These are phyloP conservation scores for Lepidonotus clava DNA, from an alignment of 2,888 invertebrate species.

Conservation along the genomic window DNA sequence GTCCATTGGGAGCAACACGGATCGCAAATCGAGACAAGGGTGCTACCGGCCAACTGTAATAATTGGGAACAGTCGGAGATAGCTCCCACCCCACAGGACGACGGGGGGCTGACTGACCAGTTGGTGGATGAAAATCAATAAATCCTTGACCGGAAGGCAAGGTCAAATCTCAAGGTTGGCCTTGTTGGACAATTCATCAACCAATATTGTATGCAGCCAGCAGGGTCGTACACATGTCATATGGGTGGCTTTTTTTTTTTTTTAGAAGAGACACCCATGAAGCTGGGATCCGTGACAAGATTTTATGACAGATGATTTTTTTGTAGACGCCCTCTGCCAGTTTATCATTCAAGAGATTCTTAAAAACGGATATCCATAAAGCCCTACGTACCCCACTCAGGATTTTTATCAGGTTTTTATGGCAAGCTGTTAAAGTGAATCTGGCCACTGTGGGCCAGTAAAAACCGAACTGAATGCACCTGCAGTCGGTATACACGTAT, in stretches of 20 bases:
- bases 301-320: constrained; percentile 1
- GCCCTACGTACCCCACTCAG: not conserved
- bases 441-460: not conserved
- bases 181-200: no score
- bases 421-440: not conserved
- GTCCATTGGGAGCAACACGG: not conserved
- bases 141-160: not conserved
- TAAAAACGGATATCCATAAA: constrained; percentile 5
- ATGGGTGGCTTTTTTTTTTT: no score
- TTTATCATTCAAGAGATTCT: not conserved
- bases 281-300: no score
- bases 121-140: not conserved
- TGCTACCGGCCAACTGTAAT: not conserved
- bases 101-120: no score
- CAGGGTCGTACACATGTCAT: no score
- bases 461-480: not conserved
- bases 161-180: no score
- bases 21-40: constrained; percentile 11
- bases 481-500: no score
- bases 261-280: no score
- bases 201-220: no score
- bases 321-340: no score
- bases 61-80: no score
- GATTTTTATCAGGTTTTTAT: not conserved
- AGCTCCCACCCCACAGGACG: no score